These are phyloP conservation scores for Orgyia antiqua DNA, from an alignment of 2,888 invertebrate genomes.

Conservation along the genomic window DNA sequence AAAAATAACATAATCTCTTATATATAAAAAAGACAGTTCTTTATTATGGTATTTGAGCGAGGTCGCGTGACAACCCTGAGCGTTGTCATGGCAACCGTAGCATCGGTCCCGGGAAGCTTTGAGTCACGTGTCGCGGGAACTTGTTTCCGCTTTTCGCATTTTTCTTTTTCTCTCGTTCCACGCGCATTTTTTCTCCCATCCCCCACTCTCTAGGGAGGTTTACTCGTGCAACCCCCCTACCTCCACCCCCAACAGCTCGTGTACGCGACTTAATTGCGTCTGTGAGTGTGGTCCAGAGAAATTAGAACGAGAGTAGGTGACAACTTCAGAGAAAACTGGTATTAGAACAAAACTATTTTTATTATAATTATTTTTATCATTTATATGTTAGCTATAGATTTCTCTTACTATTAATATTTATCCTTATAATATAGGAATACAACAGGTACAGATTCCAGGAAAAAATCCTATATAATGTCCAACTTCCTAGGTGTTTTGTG, in stretches of 20 bases:
- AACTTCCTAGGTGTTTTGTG: too few relatives aligned
- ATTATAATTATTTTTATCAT: background rate
- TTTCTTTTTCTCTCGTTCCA: slow-evolving; percentile 64
- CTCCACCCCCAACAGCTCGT: slow-evolving; percentile 53
- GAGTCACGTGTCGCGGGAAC: slow-evolving; percentile 75
- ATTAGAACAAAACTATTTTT: background rate
- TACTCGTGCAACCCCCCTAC: slow-evolving; percentile 29
- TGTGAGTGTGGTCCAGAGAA: slow-evolving; percentile 78
- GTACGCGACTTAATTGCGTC: slow-evolving; percentile 77
- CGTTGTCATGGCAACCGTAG: slow-evolving; percentile 65
- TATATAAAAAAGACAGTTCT: too few relatives aligned
- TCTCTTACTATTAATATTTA: background rate
- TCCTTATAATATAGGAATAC: background rate
- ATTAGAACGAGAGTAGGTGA: slow-evolving; percentile 62
- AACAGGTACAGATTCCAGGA: background rate
- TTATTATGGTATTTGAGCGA: too few relatives aligned
- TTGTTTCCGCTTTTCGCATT: slow-evolving; percentile 70
- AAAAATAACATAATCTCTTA: too few relatives aligned
- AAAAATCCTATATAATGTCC: too few relatives aligned
- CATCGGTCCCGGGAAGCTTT: slow-evolving; percentile 69
- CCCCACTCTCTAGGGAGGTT: slow-evolving; percentile 29
- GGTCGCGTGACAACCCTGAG: slow-evolving; percentile 45
- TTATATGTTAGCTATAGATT: background rate
- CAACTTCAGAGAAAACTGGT: slow-evolving; percentile 37
- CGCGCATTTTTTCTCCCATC: slow-evolving; percentile 60